Evolutionary conservation across 2,888 invertebrate genomes (phyloP).

Genomic region (Synanthedon myopaeformis): DNA sequence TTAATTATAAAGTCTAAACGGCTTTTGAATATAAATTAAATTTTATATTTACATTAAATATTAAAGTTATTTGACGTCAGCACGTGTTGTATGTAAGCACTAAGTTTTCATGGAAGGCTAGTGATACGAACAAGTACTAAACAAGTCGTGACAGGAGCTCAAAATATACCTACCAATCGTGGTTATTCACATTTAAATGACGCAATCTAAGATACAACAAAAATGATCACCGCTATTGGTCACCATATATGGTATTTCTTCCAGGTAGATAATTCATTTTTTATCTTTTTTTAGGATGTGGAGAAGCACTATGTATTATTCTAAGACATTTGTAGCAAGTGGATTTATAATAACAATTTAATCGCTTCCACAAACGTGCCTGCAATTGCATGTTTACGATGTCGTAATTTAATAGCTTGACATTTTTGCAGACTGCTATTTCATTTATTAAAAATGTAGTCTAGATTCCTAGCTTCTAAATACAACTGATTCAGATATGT

Average conservation of each 20-base stretch:
- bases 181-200: not conserved
- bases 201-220: not conserved
- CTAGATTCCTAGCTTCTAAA: too few relatives aligned
- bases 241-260: too few relatives aligned
- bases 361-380: not conserved
- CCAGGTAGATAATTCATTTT: too few relatives aligned
- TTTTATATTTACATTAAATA: too few relatives aligned
- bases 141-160: not conserved
- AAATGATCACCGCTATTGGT: too few relatives aligned
- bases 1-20: too few relatives aligned
- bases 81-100: not conserved
- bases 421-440: not conserved
- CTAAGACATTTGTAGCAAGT: too few relatives aligned
- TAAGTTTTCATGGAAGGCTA: not conserved
- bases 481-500: too few relatives aligned
- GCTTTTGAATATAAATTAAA: too few relatives aligned
- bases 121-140: not conserved
- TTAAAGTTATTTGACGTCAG: not conserved
- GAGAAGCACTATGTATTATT: too few relatives aligned
- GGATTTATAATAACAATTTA: not conserved
- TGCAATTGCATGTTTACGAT: not conserved
- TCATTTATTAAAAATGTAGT: not conserved
- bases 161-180: not conserved
- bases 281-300: too few relatives aligned
- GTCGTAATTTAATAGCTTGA: not conserved